Conservation (phyloP, 2,113 vertebrate genomes). For the Megalops atlanticus region DNA sequence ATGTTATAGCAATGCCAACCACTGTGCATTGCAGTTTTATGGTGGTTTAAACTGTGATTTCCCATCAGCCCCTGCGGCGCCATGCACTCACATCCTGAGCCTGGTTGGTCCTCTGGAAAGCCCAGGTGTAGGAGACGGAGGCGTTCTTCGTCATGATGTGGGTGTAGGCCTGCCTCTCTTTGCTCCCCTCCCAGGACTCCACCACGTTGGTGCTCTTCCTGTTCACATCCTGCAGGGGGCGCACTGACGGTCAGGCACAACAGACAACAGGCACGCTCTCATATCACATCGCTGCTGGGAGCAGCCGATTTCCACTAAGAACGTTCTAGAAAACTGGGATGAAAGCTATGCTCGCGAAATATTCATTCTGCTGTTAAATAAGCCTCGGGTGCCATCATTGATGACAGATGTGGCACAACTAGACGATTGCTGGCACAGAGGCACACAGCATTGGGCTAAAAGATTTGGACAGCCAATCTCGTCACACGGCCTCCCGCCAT, state of each 20-base stretch:
- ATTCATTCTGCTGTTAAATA: no score
- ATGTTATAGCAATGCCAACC: no score
- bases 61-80: not conserved
- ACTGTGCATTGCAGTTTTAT: not conserved
- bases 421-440: no score
- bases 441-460: no score
- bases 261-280: not conserved
- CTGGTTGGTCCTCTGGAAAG: slow-evolving; percentile 92
- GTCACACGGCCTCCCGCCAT: not conserved
- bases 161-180: slow-evolving; percentile 87
- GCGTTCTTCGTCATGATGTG: slow-evolving; percentile 89
- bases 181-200: slow-evolving; percentile 90
- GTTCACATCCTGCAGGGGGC: slow-evolving; percentile 81
- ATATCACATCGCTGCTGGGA: not conserved
- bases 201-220: slow-evolving; percentile 91
- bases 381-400: no score
- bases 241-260: slow-evolving; percentile 27
- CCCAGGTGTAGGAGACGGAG: slow-evolving; percentile 93
- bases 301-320: not conserved
- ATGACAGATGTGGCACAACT: no score
- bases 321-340: no score
- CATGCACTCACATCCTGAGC: slow-evolving; percentile 83
- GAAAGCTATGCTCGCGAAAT: no score
- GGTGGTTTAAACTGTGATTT: not conserved
- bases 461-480: not conserved